Evolutionary conservation across 2,888 invertebrate genomes (phyloP), one percentile per base, ranked within the genome.

Genomic region (Boloria euphrosyne): DNA sequence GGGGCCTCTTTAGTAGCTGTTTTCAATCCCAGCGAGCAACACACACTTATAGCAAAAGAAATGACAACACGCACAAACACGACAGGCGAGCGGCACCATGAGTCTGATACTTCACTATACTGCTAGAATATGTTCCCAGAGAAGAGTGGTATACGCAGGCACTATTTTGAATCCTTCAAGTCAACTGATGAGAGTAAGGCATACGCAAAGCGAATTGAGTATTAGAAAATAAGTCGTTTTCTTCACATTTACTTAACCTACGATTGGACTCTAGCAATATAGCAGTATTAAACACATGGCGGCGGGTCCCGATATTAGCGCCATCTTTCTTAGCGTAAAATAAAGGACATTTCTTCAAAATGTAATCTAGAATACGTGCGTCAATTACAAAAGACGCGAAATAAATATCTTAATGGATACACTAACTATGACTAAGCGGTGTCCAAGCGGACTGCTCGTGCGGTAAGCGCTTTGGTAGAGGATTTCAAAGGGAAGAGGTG

Each of bases 341-440:
- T 38, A 10, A 38, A 38, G 7, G 31, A 10, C 31, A 38, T 38
- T 38, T 3, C 31, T 38, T 10, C 31, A 38, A 38, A 38, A 38
- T 38, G 31, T 38, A 38, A 38, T 2, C 2, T 38, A 38, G 31
- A 38, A 38, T 7, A 38, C 17, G 49, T 43, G 22, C 51, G 60
- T 64, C 43, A 38, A 22, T 22, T 22, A 22, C 3, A 22, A 49
- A 27, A 10, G 58, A 50, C 50, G 68, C 46, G 59, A 27, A 51
- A 70, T 70, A 70, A 70, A 70, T 70, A 70, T 65, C 68, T 70
- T 65, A 70, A 62, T 16, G 53, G 52, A 69, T 63, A 72, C 49
- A 74, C 74, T 73, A 74, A 71, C 70, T 76, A 75, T 74, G 74
- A 76, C 76, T 77, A 75, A 63, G 66, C 66, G 65, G 55, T 51